phyloP scores from a whole-genome alignment of 2,113 vertebrate genomes.

The Mandrillus leucophaeus region DNA sequence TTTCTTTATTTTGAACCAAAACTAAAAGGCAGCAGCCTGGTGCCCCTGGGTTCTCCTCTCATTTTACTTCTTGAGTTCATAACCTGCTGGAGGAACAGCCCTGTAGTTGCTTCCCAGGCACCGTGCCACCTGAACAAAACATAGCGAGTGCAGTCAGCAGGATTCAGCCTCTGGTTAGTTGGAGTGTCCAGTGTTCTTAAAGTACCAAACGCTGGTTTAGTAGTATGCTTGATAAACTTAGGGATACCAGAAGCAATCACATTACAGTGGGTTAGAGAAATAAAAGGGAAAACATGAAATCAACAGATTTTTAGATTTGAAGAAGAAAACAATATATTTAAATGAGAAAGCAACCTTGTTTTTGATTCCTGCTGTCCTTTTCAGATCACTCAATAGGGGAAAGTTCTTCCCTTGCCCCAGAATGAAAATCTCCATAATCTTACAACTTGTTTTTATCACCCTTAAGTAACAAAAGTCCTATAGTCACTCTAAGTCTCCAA shows the following conservation, averaged over 20 bases:
- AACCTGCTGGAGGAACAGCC: not conserved
- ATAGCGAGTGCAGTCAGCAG: not conserved
- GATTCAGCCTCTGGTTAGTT: not conserved
- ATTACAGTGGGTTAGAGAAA: not conserved
- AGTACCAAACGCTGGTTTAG: not conserved
- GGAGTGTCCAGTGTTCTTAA: not conserved
- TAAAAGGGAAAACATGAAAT: not conserved
- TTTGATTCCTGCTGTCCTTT: not conserved
- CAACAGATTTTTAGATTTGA: not conserved
- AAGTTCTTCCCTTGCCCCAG: not conserved
- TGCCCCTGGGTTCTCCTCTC: too few relatives aligned
- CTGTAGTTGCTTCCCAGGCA: not conserved
- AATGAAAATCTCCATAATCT: not conserved
- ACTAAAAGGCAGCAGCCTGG: too few relatives aligned
- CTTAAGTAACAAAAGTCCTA: not conserved
- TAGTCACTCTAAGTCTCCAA: not conserved
- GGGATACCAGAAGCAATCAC: not conserved
- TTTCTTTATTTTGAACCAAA: too few relatives aligned
- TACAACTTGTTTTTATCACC: not conserved
- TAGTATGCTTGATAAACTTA: not conserved
- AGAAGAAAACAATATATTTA: not conserved
- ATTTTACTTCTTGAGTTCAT: not conserved
- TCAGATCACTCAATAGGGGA: not conserved
- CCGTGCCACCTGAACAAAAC: not conserved
- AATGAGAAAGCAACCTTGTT: slow-evolving; percentile 1